These are phyloP conservation scores for Bilobella aurantiaca DNA, from an alignment of 1,140 invertebrate species.

Conservation along the genomic window DNA sequence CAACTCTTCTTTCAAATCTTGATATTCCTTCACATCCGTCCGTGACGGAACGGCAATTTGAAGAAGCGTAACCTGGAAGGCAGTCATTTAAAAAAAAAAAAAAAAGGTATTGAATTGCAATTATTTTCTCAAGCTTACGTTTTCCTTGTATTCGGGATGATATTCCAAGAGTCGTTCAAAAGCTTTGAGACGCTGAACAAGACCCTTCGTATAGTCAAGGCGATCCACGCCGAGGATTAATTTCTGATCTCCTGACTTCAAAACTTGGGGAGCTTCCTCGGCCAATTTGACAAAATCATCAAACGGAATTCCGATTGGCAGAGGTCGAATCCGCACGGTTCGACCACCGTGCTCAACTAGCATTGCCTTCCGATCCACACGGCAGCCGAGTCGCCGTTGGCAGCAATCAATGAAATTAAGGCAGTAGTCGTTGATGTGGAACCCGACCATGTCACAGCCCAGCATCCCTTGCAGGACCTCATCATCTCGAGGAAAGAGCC, in stretches of 20 bases:
- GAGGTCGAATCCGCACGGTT: slow-evolving; percentile 65
- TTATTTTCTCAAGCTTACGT: too few relatives aligned
- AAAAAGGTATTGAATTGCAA: not conserved
- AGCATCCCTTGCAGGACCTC: slow-evolving; percentile 82
- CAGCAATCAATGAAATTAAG: slow-evolving; percentile 86
- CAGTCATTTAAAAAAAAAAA: not conserved
- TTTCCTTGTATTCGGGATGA: slow-evolving; percentile 72
- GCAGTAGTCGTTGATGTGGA: slow-evolving; percentile 84
- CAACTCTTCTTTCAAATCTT: slow-evolving; percentile 80
- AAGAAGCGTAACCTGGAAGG: slow-evolving; percentile 53
- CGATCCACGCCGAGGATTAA: slow-evolving; percentile 76
- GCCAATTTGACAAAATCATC: slow-evolving; percentile 73
- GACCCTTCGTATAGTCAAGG: slow-evolving; percentile 81
- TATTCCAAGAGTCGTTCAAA: slow-evolving; percentile 74
- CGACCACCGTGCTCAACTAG: slow-evolving; percentile 75
- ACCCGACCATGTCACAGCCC: slow-evolving; percentile 80
- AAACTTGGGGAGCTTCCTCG: slow-evolving; percentile 58
- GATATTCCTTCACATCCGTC: slow-evolving; percentile 81
- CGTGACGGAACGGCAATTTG: slow-evolving; percentile 81
- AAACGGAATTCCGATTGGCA: slow-evolving; percentile 79
- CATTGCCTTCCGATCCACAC: slow-evolving; percentile 74
- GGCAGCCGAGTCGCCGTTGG: slow-evolving; percentile 70
- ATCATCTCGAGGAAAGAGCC: slow-evolving; percentile 79
- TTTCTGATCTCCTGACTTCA: slow-evolving; percentile 52
- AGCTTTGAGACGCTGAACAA: slow-evolving; percentile 69